These are phyloP conservation scores for Meda fulgida DNA, from an alignment of 2,797 vertebrate genomes.

Conservation along the genomic window DNA sequence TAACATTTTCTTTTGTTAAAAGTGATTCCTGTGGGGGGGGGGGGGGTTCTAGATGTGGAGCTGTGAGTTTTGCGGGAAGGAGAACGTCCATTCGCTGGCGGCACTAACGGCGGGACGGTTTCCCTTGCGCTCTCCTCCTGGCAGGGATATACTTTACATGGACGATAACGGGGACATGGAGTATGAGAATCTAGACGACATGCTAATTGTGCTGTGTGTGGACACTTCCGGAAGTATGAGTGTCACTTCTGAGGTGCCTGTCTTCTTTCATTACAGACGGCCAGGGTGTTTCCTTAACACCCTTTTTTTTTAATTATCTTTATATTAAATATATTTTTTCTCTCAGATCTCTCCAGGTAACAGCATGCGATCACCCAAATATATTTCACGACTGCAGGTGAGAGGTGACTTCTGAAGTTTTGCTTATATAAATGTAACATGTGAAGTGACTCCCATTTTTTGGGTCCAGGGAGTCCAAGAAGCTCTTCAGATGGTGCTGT, in stretches of 20 bases:
- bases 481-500: slow-evolving; percentile 73
- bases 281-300: neutral
- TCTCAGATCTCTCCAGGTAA: slow-evolving; percentile 69
- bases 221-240: slow-evolving; percentile 84
- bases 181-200: slow-evolving; percentile 77
- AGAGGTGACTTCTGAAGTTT: neutral
- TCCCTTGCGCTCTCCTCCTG: slow-evolving; percentile 52
- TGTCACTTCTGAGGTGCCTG: slow-evolving; percentile 78
- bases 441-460: neutral
- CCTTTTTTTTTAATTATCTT: neutral
- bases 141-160: slow-evolving; percentile 73
- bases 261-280: neutral
- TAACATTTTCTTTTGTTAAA: neutral
- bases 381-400: slow-evolving; percentile 78
- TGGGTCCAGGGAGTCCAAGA: slow-evolving; percentile 75
- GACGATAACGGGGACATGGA: slow-evolving; percentile 64
- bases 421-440: neutral
- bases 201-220: slow-evolving; percentile 80
- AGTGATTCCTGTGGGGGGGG: neutral
- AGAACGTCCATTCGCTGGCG: slow-evolving; percentile 59
- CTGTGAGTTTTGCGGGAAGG: slow-evolving; percentile 79
- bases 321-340: neutral
- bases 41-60: slow-evolving; percentile 68
- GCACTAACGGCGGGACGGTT: slow-evolving; percentile 42
- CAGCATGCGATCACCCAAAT: slow-evolving; percentile 58